Evolutionary conservation across 2,888 invertebrate species (phyloP), one percentile per base, ranked within the genome.

Genomic region (Crematogaster levior): DNA sequence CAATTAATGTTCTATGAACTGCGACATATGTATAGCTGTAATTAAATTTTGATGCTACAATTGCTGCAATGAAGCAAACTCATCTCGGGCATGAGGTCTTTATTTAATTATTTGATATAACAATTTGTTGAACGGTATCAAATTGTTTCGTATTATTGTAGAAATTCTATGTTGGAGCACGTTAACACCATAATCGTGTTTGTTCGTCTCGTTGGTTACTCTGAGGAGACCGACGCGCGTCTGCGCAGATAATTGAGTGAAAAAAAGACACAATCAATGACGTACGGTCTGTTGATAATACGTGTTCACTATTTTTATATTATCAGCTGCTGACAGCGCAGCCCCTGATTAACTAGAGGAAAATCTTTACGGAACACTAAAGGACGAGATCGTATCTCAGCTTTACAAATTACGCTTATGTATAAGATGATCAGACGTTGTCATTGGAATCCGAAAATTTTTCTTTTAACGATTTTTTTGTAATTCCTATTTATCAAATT

Each of bases 281-380:
- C 82, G 70, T 74, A 66, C 66, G 68, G 73, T 74, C 58, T 51
- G 70, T 82, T 81, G 82, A 84, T 80, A 84, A 61, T 75, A 46
- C 61, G 61, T 61, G 72, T 66, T 46, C 66, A 81, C 58, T 82
- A 66, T 79, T 73, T 84, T 81, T 65, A 66, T 70, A 65, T 60
- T 74, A 61, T 56, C 65, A 60, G 34, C 58, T 24, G 72, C 34
- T 60, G 60, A 74, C 56, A 24, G 61, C 60, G 34, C 27, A 68
- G 12, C 43, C 60, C 61, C 37, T 48, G 73, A 75, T 87, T 85
- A 88, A 88, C 84, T 75, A 58, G 51, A 63, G 73, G 83, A 84
- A 85, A 89, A 89, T 88, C 89, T 89, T 89, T 88, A 81, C 85
- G 79, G 46, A 82, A 83, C 82, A 56, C 84, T 89, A 81, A 84